Evolutionary conservation across 2,797 vertebrate genomes (phyloP), one percentile per base, ranked within the genome.

Genomic region (Arctocebus calabarensis): DNA sequence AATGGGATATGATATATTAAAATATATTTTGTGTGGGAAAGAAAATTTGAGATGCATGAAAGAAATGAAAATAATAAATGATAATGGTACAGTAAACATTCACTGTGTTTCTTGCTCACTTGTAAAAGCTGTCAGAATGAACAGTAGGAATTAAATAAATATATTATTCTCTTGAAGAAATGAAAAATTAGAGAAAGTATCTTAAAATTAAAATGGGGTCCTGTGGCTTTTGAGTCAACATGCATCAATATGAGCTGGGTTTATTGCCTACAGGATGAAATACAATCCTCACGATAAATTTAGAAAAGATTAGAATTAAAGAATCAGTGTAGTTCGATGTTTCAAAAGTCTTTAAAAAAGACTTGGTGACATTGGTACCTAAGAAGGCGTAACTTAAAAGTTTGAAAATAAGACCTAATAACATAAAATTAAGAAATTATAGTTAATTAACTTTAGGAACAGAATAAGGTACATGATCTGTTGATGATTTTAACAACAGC

Each of bases 321-420:
- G 4, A 2, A 45, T 3, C 84, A 13, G 1, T 79, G 93, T 84
- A 34, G 32, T 73, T 87, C 59, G 12, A 71, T 84, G 2, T 59
- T 90, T 62, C 37, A 37, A 88, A 45, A 5, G 2, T 52, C 48
- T 52, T 84, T 84, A 88, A 34, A 43, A 94, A 82, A 77, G 3
- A 93, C 6, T 29, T 52, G 48, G 57, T 45, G 40, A 59, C 29
- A 22, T 37, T 55, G 27, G 22, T 82, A 71, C 2, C 57, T 29
- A 85, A 45, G 48, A 91, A 90, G 62, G 85, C 13, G 40, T 55
- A 20, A 6, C 25, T 70, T 45, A 83, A 81, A 77, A 48, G 3
- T 57, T 90, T 81, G 45, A 87, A 93, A 96, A 82, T 87, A 79
- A 78, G 2, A 68, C 40, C 5, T 77, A 70, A 86, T 3, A 64